Percentiles rank a stretch among this genome's conserved stretches.
Evolutionary conservation across 2,113 vertebrate species (phyloP).

Genomic region (Lophotis ruficrista): DNA sequence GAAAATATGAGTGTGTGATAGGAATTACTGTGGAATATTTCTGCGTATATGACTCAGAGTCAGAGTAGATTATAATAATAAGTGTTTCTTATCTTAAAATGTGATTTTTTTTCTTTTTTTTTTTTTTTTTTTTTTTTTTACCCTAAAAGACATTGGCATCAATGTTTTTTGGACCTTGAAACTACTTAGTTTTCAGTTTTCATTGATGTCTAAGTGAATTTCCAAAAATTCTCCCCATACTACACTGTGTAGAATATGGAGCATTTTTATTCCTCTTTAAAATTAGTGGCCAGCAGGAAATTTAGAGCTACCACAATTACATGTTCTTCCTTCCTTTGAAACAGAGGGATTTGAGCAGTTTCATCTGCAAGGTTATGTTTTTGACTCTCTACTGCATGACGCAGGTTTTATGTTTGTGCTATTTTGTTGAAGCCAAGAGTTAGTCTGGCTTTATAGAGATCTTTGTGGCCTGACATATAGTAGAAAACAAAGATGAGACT

Average conservation of each 20-base stretch:
- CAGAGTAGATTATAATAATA: neutral
- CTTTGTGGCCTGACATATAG: neutral
- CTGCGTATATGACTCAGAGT: neutral
- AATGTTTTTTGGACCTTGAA: neutral
- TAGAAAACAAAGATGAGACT: neutral
- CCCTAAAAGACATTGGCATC: neutral
- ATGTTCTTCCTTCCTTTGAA: neutral
- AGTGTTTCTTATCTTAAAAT: neutral
- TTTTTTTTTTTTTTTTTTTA: neutral
- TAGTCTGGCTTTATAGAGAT: neutral
- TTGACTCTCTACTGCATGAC: neutral
- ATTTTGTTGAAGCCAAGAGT: neutral
- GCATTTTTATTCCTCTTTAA: neutral
- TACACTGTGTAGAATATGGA: accelerated
- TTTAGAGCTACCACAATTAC: neutral
- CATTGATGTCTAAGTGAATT: neutral
- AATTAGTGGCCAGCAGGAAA: neutral
- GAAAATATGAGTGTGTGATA: neutral
- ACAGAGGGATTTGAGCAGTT: neutral
- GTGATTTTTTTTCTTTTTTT: no score
- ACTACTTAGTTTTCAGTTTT: neutral
- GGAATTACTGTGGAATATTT: neutral
- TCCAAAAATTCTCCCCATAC: neutral
- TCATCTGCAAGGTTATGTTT: neutral
- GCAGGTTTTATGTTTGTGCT: accelerated